Evolutionary conservation across 2,888 invertebrate species (phyloP), one percentile per base, ranked within the genome.

Genomic region (Rhodophaea formosa): DNA sequence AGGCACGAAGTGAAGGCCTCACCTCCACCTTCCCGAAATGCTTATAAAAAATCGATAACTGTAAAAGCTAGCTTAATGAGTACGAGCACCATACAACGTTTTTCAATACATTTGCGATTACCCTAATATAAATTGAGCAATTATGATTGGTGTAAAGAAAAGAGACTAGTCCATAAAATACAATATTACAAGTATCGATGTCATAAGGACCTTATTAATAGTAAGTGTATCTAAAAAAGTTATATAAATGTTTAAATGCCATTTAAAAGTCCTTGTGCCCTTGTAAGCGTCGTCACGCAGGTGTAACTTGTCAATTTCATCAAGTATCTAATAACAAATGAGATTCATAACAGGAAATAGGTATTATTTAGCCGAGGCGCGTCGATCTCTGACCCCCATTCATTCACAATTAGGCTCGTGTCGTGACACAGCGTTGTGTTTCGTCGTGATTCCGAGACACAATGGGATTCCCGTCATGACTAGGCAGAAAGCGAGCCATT

Each of bases 371-470:
- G 64, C 66, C 72, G 69, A 68, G 71, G 71, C 75, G 71, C 72
- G 75, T 74, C 80, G 88, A 87, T 88, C 89, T 88, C 74, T 90
- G 88, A 89, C 86, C 90, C 82, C 70, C 74, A 84, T 88, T 86
- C 88, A 88, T 89, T 88, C 84, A 89, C 87, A 90, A 91, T 90
- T 87, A 88, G 84, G 74, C 75, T 75, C 79, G 75, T 85, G 85
- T 85, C 84, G 79, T 79, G 82, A 77, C 81, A 75, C 67, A 67
- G 73, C 80, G 80, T 80, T 76, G 74, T 78, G 77, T 74, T 77
- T 69, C 66, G 75, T 80, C 81, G 82, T 86, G 86, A 84, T 84
- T 80, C 77, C 75, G 77, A 82, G 80, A 80, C 86, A 91, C 89
- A 89, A 90, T 89, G 86, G 87, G 78, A 84, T 85, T 83, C 81